Percentiles rank a stretch among this genome's conserved stretches.
Evolutionary conservation across 1,140 invertebrate genomes (phyloP).

Genomic region (Calephelis virginiensis): DNA sequence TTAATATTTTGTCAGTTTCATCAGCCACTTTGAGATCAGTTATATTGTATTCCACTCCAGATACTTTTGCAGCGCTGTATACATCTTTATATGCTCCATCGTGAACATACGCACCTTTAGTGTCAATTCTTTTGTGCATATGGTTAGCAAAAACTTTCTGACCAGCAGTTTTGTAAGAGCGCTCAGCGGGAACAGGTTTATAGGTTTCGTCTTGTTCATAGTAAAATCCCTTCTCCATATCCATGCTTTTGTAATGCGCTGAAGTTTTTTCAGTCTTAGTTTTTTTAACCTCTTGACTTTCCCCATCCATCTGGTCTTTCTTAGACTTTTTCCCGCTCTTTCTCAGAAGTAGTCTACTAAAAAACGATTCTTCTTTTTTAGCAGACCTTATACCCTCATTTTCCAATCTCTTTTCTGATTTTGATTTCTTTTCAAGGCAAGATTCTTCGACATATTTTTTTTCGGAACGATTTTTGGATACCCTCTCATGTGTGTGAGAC

Average conservation of each 20-base stretch:
- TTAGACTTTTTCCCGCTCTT: slow-evolving; percentile 83
- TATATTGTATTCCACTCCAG: slow-evolving; percentile 67
- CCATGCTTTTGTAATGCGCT: slow-evolving; percentile 55
- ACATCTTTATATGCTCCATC: slow-evolving; percentile 71
- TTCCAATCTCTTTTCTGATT: slow-evolving; percentile 76
- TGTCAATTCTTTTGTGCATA: slow-evolving; percentile 76
- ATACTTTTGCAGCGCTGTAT: slow-evolving; percentile 65
- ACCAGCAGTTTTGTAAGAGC: slow-evolving; percentile 66
- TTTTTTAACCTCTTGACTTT: slow-evolving; percentile 64
- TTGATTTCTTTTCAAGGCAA: slow-evolving; percentile 75
- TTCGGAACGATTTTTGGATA: slow-evolving; percentile 56
- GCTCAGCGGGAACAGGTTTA: slow-evolving; percentile 57
- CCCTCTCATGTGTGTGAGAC: slow-evolving; percentile 55
- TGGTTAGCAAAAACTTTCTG: slow-evolving; percentile 74
- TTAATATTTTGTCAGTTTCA: slow-evolving; percentile 72
- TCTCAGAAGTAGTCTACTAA: slow-evolving; percentile 81
- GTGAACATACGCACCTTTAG: slow-evolving; percentile 75
- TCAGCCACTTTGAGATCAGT: slow-evolving; percentile 76
- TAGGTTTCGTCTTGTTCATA: slow-evolving; percentile 46
- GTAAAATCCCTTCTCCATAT: slow-evolving; percentile 46
- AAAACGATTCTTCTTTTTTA: slow-evolving; percentile 82
- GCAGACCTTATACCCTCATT: slow-evolving; percentile 69
- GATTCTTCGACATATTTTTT: slow-evolving; percentile 71
- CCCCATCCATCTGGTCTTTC: slow-evolving; percentile 75
- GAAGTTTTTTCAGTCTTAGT: slow-evolving; percentile 58